Percentiles rank a stretch among this genome's conserved stretches.
Conservation (phyloP, 2,797 vertebrate species). For the Enteromius trimaculatus region DNA sequence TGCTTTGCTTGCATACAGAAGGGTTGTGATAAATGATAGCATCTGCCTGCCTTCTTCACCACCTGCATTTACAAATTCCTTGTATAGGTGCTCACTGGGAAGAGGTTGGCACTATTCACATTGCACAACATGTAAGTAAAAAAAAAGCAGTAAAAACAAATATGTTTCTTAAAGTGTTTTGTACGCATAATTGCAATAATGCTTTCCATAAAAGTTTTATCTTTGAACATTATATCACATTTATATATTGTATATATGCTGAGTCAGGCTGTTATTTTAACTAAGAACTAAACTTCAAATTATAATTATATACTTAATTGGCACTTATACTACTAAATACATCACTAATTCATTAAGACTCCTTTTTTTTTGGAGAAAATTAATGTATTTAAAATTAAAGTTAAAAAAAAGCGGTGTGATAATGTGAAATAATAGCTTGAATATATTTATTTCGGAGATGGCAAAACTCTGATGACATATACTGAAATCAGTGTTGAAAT, state of each 20-base stretch:
- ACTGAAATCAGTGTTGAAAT: too few species aligned
- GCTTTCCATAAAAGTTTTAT: not conserved
- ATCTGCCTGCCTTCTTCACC: slow-evolving; percentile 48
- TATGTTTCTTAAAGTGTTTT: not conserved
- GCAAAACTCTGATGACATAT: not conserved
- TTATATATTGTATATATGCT: not conserved
- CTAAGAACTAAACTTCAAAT: not conserved
- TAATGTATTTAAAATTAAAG: not conserved
- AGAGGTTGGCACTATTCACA: not conserved
- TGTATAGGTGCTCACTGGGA: slow-evolving; percentile 4
- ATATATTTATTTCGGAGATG: not conserved
- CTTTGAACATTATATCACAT: not conserved
- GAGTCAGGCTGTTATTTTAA: not conserved
- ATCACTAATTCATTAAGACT: not conserved
- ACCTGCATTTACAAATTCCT: slow-evolving; percentile 36
- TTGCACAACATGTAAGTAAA: not conserved
- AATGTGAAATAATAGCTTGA: not conserved
- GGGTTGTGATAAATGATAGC: slow-evolving; percentile 55
- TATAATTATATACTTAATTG: not conserved
- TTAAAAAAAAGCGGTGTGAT: not conserved
- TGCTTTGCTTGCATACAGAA: slow-evolving; percentile 58
- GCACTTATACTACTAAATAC: not conserved
- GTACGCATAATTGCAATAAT: not conserved
- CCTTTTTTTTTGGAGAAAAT: not conserved
- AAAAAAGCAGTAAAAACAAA: not conserved